Percentiles rank a stretch among this genome's conserved stretches.
Evolutionary conservation across 2,797 vertebrate species (phyloP).

Genomic region (Dermochelys coriacea): DNA sequence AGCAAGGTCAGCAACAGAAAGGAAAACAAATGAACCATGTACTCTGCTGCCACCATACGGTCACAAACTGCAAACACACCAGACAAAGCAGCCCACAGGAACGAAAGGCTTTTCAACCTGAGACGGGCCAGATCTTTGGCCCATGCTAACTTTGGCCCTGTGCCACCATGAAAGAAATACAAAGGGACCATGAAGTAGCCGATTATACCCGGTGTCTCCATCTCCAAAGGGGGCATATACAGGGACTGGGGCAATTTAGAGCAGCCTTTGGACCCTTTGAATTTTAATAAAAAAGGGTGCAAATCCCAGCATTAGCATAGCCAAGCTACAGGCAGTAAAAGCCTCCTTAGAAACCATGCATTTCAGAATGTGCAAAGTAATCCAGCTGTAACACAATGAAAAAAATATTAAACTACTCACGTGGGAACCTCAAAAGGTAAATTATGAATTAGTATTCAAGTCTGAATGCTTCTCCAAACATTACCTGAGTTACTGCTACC

Average conservation of each 20-base stretch:
- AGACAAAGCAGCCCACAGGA: not conserved
- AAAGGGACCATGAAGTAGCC: not conserved
- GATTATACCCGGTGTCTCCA: not conserved
- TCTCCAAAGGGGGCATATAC: not conserved
- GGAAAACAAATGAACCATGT: not conserved
- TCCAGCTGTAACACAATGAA: not conserved
- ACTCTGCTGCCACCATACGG: constrained; percentile 64
- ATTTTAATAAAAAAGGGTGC: not conserved
- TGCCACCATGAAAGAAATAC: not conserved
- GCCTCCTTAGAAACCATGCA: not conserved
- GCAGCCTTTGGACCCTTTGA: not conserved
- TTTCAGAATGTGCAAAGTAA: not conserved
- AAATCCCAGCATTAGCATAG: not conserved
- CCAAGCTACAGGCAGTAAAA: not conserved
- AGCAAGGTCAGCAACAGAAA: not conserved
- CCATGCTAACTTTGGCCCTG: not conserved
- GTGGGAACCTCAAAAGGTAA: not conserved
- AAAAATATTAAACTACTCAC: not conserved
- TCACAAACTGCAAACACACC: not conserved
- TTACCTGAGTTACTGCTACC: not conserved
- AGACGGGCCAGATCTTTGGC: not conserved
- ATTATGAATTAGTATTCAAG: not conserved
- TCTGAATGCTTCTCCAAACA: not conserved
- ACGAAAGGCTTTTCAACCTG: not conserved
- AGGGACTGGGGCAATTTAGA: not conserved